Percentiles rank a stretch among this genome's conserved stretches.
Conservation (phyloP, 2,888 invertebrate genomes). For the Operophtera brumata region DNA sequence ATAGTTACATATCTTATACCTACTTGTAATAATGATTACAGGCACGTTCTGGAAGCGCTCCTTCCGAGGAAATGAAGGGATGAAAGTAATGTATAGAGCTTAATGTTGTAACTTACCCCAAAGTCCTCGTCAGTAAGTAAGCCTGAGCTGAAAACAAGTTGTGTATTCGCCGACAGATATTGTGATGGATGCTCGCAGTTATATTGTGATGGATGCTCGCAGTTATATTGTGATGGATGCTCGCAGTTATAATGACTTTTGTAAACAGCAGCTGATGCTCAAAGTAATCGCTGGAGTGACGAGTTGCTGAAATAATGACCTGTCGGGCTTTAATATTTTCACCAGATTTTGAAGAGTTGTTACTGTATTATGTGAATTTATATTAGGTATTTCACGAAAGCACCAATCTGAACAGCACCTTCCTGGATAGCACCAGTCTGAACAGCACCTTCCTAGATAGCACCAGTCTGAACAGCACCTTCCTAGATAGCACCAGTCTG, state of each 20-base stretch:
- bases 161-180: slow-evolving; percentile 16
- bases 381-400: too few species aligned
- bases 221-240: slow-evolving; percentile 29
- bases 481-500: too few species aligned
- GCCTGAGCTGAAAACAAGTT: slow-evolving; percentile 1
- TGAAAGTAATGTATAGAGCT: too few species aligned
- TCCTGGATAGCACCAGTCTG: too few species aligned
- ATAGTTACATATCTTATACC: too few species aligned
- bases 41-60: too few species aligned
- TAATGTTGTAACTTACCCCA: neutral
- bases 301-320: slow-evolving; percentile 4
- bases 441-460: too few species aligned
- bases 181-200: slow-evolving; percentile 27
- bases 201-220: neutral
- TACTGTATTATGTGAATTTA: too few species aligned
- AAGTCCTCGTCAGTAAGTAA: neutral
- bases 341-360: neutral
- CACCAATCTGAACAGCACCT: too few species aligned
- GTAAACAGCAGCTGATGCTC: slow-evolving; percentile 7
- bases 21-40: too few species aligned
- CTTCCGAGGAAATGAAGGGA: too few species aligned
- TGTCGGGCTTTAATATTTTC: neutral
- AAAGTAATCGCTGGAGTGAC: slow-evolving; percentile 16
- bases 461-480: too few species aligned
- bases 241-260: slow-evolving; percentile 8